phyloP scores from a whole-genome alignment of 2,888 invertebrate species.

The Lepidochrysops patricia region DNA sequence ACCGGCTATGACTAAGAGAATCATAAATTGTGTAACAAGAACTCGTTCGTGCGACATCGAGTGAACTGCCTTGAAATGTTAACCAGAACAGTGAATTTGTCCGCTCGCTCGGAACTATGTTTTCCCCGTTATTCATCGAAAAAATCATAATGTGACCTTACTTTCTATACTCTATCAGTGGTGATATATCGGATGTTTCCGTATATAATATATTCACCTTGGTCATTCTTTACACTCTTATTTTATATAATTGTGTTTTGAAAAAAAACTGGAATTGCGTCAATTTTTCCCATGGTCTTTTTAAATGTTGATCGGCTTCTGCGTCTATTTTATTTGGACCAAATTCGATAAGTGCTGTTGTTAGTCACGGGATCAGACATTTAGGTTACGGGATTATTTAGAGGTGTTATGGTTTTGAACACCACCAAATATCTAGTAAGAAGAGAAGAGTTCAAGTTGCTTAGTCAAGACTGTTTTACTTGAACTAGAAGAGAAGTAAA shows the following conservation, averaged over 20 bases:
- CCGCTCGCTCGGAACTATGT: conserved; percentile 47
- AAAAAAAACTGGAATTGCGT: not conserved
- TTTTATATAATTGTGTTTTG: not conserved
- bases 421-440: conserved; percentile 52
- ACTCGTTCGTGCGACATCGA: conserved; percentile 47
- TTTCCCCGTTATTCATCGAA: conserved; percentile 21
- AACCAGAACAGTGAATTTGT: conserved; percentile 45
- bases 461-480: conserved; percentile 44
- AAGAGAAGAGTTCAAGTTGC: conserved; percentile 50
- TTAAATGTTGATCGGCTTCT: not conserved
- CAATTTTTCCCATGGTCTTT: conserved; percentile 13
- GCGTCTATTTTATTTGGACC: not conserved
- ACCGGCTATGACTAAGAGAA: conserved; percentile 36
- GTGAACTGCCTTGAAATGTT: conserved; percentile 63
- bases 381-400: conserved; percentile 44
- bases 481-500: conserved; percentile 38
- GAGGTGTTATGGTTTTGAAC: conserved; percentile 46
- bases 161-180: conserved; percentile 18
- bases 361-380: conserved; percentile 67
- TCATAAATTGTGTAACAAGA: conserved; percentile 60
- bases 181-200: conserved; percentile 3
- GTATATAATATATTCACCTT: not conserved
- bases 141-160: conserved; percentile 29
- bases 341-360: conserved; percentile 38
- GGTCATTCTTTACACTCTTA: not conserved